Conservation (phyloP, 2,113 vertebrate species). For the Cyanoliseus patagonus region DNA sequence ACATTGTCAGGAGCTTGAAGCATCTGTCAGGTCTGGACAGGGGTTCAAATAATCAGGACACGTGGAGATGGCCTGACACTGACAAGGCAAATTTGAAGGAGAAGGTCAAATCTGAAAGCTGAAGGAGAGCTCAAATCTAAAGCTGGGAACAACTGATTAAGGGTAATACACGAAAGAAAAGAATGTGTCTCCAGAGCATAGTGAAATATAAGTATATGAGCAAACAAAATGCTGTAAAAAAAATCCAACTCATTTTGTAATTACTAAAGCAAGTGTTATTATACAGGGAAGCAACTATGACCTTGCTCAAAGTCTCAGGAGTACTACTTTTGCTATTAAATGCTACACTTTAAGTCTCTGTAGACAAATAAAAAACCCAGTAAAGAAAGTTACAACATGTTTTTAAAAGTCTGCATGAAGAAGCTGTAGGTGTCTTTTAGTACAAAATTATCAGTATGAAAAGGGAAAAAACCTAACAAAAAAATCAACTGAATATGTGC, state of each 20-base stretch:
- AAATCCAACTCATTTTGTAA: not conserved
- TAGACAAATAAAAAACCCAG: not conserved
- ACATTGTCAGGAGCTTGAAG: not conserved
- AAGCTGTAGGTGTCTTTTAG: not conserved
- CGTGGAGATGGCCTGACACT: not conserved
- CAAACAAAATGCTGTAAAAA: not conserved
- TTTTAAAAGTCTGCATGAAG: not conserved
- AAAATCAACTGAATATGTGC: rapidly evolving
- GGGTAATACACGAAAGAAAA: not conserved
- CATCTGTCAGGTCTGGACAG: not conserved
- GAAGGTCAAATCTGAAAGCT: not conserved
- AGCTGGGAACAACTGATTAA: not conserved
- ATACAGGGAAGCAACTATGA: not conserved
- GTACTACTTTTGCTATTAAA: not conserved
- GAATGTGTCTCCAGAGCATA: not conserved
- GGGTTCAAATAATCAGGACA: not conserved
- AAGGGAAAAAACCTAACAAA: not conserved
- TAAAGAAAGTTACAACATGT: not conserved
- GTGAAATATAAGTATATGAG: not conserved
- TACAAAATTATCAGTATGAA: not conserved
- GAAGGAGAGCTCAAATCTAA: not conserved
- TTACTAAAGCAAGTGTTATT: not conserved
- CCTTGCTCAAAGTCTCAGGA: not conserved
- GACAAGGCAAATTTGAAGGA: not conserved
- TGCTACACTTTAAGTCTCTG: rapidly evolving